A percentile compares a stretch with the other conserved stretches of the same genome.
Evolutionary conservation across 2,888 invertebrate genomes (phyloP).

Genomic region (Allophyes oxyacanthae): DNA sequence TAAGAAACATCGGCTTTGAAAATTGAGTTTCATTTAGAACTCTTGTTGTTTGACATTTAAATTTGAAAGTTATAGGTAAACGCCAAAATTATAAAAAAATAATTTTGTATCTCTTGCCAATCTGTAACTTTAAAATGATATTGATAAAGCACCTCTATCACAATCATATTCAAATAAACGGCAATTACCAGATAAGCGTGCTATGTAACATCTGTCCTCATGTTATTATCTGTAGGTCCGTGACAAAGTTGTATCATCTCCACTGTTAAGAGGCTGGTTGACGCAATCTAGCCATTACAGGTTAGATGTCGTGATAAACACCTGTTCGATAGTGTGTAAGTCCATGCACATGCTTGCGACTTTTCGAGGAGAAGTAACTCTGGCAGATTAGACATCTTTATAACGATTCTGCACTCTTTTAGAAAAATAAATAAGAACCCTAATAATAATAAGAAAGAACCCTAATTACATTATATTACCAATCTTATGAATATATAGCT

Average conservation of each 20-base stretch:
- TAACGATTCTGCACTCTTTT: too few relatives aligned
- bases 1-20: too few relatives aligned
- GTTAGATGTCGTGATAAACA: conserved; percentile 57
- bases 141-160: conserved; percentile 29
- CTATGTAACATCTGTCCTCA: conserved; percentile 23
- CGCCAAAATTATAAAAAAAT: too few relatives aligned
- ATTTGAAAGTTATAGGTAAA: too few relatives aligned
- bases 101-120: too few relatives aligned
- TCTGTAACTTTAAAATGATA: conserved; percentile 1
- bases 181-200: conserved; percentile 32
- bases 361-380: neutral
- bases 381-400: neutral
- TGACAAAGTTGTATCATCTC: conserved; percentile 65
- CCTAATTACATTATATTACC: too few relatives aligned
- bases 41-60: too few relatives aligned
- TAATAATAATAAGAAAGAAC: too few relatives aligned
- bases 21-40: too few relatives aligned
- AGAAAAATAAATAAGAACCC: too few relatives aligned
- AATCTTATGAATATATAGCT: too few relatives aligned
- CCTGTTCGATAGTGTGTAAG: conserved; percentile 41
- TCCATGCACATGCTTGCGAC: conserved; percentile 14
- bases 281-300: conserved; percentile 55
- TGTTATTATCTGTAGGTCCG: conserved; percentile 60
- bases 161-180: conserved; percentile 28
- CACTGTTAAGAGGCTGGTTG: conserved; percentile 57